Percentiles rank a stretch among this genome's conserved stretches.
Evolutionary conservation across 2,888 invertebrate species (phyloP).

Genomic region (Antheraea assamensis): DNA sequence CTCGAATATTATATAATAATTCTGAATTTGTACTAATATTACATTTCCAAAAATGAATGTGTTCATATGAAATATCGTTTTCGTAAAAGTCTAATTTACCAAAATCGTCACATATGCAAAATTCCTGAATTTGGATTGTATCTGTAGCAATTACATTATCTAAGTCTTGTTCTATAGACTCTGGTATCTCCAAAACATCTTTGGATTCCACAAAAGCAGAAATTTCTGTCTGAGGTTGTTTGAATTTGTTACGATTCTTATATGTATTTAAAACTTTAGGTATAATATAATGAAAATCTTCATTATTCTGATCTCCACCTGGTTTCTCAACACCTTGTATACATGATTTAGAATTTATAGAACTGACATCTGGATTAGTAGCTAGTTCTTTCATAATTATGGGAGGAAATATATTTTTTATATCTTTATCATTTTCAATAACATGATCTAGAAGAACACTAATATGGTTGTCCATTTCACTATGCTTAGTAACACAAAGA

Average conservation of each 20-base stretch:
- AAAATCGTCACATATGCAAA: constrained; percentile 68
- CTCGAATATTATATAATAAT: constrained; percentile 55
- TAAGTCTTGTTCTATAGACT: background rate
- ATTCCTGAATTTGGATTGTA: constrained; percentile 34
- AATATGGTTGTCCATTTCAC: background rate
- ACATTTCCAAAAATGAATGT: constrained; percentile 63
- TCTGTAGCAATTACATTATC: constrained; percentile 13
- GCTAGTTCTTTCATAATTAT: constrained; percentile 17
- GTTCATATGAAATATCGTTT: constrained; percentile 49
- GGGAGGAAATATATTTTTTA: background rate
- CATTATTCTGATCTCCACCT: constrained; percentile 44
- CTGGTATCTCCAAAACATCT: background rate
- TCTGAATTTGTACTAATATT: constrained; percentile 40
- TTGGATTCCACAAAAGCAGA: constrained; percentile 17
- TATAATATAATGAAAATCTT: constrained; percentile 19
- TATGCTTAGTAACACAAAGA: background rate
- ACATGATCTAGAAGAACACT: constrained; percentile 14
- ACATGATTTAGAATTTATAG: constrained; percentile 52
- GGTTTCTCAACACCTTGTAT: constrained; percentile 70
- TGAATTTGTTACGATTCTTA: constrained; percentile 35
- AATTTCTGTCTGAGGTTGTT: constrained; percentile 19
- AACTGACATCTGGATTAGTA: constrained; percentile 28
- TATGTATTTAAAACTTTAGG: constrained; percentile 50
- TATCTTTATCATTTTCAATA: constrained; percentile 21
- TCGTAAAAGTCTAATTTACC: constrained; percentile 55